Evolutionary conservation across 92 coral and sea anemone genomes (phyloP), one percentile per base, ranked within the genome.

Genomic region (Epizoanthus ramosus): DNA sequence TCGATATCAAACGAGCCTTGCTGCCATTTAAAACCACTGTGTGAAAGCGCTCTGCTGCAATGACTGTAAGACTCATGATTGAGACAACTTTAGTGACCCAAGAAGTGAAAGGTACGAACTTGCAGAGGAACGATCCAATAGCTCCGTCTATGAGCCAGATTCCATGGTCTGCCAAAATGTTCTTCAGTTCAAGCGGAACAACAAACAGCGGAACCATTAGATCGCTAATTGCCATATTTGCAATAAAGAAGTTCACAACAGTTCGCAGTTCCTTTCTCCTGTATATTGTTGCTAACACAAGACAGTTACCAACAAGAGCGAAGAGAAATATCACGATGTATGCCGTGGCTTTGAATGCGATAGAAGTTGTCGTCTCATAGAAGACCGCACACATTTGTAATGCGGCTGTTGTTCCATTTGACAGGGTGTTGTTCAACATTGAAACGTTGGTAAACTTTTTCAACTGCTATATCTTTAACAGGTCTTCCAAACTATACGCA

Each of bases 221-320:
- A 73, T 91, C 92, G 13, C 89, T 79, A 43, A 85, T 60, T 4
- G 94, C 90, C 94, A 91, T 88, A 80, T 91, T 91, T 41, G 88
- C 88, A 14, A 91, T 79, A 21, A 91, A 71, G 71, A 66, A 54
- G 87, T 91, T 85, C 24, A 91, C 89, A 8, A 84, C 86, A 6
- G 92, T 88, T 60, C 77, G 76, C 67, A 91, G 47, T 74, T 75
- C 80, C 53, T 68, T 85, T 76, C 84, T 80, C 54, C 68, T 85
- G 43, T 24, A 71, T 28, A 91, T 69, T 21, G 83, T 75, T 57
- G 80, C 86, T 37, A 85, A 63, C 15, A 91, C 71, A 5, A 89
- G 85, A 17, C 85, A 57, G 88, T 91, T 91, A 39, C 94, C 94
- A n/a, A 79, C 59, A 15, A 91, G 73, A 2, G 92, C 88, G 23